phyloP scores from a whole-genome alignment of 2,888 invertebrate genomes.

The Nudaria mundana region DNA sequence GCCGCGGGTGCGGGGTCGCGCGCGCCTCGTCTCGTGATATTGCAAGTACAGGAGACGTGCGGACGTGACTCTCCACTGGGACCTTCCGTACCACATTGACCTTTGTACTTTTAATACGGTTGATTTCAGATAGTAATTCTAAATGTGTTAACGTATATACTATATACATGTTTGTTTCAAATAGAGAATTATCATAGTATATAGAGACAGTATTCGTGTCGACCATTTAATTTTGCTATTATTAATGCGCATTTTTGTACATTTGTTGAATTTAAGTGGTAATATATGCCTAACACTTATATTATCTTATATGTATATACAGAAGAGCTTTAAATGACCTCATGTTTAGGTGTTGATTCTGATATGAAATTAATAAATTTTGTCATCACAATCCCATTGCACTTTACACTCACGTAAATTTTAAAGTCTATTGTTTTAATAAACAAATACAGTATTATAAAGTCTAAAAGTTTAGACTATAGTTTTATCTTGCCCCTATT shows the following conservation, averaged over 20 bases:
- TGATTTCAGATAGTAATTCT: conserved; percentile 52
- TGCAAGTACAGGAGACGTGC: conserved; percentile 68
- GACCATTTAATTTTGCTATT: conserved; percentile 35
- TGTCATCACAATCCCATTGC: no score
- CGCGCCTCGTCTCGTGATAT: conserved; percentile 69
- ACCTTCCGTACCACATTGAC: conserved; percentile 60
- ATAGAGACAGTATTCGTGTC: conserved; percentile 19
- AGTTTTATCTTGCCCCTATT: no score
- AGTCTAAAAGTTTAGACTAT: no score
- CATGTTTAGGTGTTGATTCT: no score
- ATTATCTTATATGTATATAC: conserved; percentile 9
- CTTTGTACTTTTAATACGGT: conserved; percentile 56
- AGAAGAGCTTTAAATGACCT: conserved; percentile 1
- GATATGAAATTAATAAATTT: no score
- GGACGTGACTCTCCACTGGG: conserved; percentile 51
- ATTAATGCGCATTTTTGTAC: conserved; percentile 32
- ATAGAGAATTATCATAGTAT: conserved; percentile 22
- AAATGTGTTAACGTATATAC: conserved; percentile 47
- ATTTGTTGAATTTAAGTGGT: conserved; percentile 30
- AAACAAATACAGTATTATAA: no score
- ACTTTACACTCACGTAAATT: no score
- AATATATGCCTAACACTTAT: conserved; percentile 13
- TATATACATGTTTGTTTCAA: conserved; percentile 47
- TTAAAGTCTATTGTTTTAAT: no score
- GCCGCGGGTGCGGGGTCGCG: conserved; percentile 40